Base-by-base conservation (phyloP, 1,140 invertebrate genomes). In the Saccostrea echinata region DNA sequence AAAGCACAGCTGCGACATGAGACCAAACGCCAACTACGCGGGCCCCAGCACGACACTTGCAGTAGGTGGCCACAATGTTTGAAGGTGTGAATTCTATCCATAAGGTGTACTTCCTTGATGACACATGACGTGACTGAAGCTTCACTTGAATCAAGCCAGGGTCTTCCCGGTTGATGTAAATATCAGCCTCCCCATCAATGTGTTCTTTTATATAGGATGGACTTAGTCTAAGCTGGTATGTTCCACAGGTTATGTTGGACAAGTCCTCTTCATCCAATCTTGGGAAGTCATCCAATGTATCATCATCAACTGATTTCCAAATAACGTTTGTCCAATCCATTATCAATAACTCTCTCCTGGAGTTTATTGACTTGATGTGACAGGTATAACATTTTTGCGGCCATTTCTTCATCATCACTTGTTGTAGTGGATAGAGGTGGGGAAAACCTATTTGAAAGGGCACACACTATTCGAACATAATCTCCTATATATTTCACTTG, bases 401-500 rank as follows among this genome's bases (percentile, higher is more conserved):
- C 86, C 13, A 87, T n/a, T 43, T 24, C 13, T 30, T 84, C 86
- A 33, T 87, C 86, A 3, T 87, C 33, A 21, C 30, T 24, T 30
- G n/a, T 68, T 27, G n/a, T 18, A 1, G 8, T 2, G 30, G n/a
- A 68, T 21, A 87, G 12, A 43, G 86, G 86, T 57, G 86, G 84
- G 24, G 76, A 30, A 84, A 76, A 90, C 53, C 52, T 90, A 33
- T 86, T 86, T 13, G 68, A 88, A 30, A 90, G 24, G 2, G 89
- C 87, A 85, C 87, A 90, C n/a, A 88, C 61, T 85, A 85, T 88
- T 21, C 76, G 27, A 12, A 90, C 57, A 84, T 81, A 87, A n/a
- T 90, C 87, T 0, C 89, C 85, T 27, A 88, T 90, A 27, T 64
- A 87, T 27, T 82, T 85, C 4, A 90, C 82, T 55, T 87, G 87